phyloP scores from a whole-genome alignment of 2,113 vertebrate genomes.

The Mormyrus lacerda region DNA sequence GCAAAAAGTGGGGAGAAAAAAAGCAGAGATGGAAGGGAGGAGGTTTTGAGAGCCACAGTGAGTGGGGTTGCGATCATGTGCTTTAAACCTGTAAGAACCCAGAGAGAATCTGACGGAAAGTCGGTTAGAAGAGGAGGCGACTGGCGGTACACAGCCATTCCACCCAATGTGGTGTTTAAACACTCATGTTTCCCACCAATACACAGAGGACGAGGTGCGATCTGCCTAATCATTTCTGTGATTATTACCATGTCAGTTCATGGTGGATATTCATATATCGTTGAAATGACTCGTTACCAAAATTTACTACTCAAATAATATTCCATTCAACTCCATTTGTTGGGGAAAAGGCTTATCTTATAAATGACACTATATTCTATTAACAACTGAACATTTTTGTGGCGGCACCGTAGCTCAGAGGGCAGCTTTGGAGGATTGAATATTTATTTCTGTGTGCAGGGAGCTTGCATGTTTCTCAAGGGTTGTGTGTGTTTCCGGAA shows the following conservation, averaged over 20 bases:
- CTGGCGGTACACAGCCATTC: neutral
- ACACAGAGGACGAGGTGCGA: neutral
- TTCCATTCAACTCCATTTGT: neutral
- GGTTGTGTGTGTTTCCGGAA: neutral
- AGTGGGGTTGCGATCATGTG: neutral
- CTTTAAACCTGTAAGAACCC: neutral
- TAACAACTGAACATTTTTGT: neutral
- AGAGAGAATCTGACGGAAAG: neutral
- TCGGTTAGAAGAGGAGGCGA: neutral
- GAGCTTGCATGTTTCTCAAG: neutral
- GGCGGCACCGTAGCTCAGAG: neutral
- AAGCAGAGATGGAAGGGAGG: neutral
- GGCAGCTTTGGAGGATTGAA: neutral
- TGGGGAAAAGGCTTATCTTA: neutral
- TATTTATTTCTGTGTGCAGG: no score
- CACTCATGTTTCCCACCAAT: neutral
- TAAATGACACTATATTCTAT: neutral
- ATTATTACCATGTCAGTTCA: neutral
- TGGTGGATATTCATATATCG: neutral
- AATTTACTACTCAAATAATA: neutral
- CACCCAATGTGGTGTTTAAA: neutral
- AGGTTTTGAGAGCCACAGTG: neutral
- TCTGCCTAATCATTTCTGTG: neutral
- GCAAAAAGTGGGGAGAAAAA: constrained; percentile 16
- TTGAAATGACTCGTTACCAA: neutral